phyloP scores from a whole-genome alignment of 1,140 invertebrate species.

The Drosophila lini region DNA sequence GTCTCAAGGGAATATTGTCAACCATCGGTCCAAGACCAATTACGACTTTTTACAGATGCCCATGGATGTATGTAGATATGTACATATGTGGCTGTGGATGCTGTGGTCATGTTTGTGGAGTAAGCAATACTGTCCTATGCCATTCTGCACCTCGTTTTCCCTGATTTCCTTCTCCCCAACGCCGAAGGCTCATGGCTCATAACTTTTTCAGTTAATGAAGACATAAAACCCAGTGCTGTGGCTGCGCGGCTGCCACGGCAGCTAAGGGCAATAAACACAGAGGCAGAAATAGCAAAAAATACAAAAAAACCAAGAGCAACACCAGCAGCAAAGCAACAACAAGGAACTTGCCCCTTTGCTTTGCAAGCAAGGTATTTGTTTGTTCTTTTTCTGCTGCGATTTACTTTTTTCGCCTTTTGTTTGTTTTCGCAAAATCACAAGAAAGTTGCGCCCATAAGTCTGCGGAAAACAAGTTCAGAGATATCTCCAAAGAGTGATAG shows the following conservation, averaged over 20 bases:
- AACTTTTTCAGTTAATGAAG: constrained; percentile 83
- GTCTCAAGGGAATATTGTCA: constrained; percentile 42
- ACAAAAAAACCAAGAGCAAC: constrained; percentile 4
- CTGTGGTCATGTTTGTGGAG: constrained; percentile 48
- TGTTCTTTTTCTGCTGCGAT: constrained; percentile 39
- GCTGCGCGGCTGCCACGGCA: constrained; percentile 66
- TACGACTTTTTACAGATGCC: constrained; percentile 40
- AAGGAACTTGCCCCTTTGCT: constrained; percentile 43
- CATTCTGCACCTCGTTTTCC: constrained; percentile 5
- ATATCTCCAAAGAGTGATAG: constrained; percentile 58
- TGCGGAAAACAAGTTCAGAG: constrained; percentile 11
- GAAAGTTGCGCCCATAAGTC: constrained; percentile 62
- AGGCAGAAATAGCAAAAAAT: constrained; percentile 14
- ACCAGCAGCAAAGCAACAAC: constrained; percentile 14
- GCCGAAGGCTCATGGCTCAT: constrained; percentile 67
- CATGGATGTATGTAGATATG: neutral
- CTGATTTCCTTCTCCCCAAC: constrained; percentile 6
- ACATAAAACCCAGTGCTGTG: constrained; percentile 74
- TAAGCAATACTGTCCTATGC: constrained; percentile 17
- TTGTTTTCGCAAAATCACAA: constrained; percentile 64
- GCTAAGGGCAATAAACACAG: constrained; percentile 59
- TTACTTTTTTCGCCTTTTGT: constrained; percentile 44
- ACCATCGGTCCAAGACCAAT: constrained; percentile 34
- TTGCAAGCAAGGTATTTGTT: constrained; percentile 47
- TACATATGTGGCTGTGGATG: constrained; percentile 33